Percentiles rank a stretch among this genome's conserved stretches.
Evolutionary conservation across 2,888 invertebrate genomes (phyloP).

Genomic region (Zhuqinia jingwanae): DNA sequence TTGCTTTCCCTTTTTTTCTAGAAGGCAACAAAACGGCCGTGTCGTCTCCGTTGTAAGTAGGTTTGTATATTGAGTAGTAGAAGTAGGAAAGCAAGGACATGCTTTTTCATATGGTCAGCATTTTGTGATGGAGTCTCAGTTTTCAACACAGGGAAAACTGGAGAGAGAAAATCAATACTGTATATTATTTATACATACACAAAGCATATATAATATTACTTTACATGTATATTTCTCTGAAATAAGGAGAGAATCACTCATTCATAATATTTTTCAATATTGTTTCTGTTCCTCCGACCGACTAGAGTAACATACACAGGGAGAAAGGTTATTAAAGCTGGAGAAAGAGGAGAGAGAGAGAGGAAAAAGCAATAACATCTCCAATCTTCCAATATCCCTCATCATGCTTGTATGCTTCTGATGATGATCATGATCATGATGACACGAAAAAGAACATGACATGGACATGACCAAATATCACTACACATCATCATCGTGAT

Average conservation of each 20-base stretch:
- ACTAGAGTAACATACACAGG: background rate
- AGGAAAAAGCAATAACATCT: slow-evolving; percentile 50
- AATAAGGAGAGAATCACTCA: slow-evolving; percentile 35
- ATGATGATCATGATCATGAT: background rate
- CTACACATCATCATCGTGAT: background rate
- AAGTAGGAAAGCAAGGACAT: slow-evolving; percentile 20
- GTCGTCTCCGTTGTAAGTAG: no score
- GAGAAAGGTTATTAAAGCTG: slow-evolving; percentile 42
- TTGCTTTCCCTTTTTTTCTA: background rate
- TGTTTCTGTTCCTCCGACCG: slow-evolving; percentile 41
- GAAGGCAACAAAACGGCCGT: no score
- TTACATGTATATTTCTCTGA: background rate
- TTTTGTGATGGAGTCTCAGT: no score
- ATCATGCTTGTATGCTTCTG: slow-evolving; percentile 27
- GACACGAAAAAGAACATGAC: background rate
- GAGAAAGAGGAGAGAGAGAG: slow-evolving; percentile 20
- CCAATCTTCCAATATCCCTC: slow-evolving; percentile 8
- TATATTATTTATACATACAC: background rate
- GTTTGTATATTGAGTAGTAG: no score
- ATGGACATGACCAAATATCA: slow-evolving; percentile 22
- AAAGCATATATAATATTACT: background rate
- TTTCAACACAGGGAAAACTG: no score
- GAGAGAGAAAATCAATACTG: slow-evolving; percentile 20
- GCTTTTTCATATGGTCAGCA: slow-evolving; percentile 18
- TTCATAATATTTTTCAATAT: slow-evolving; percentile 53